Evolutionary conservation across 2,113 vertebrate genomes (phyloP).

Genomic region (Silurus glanis): DNA sequence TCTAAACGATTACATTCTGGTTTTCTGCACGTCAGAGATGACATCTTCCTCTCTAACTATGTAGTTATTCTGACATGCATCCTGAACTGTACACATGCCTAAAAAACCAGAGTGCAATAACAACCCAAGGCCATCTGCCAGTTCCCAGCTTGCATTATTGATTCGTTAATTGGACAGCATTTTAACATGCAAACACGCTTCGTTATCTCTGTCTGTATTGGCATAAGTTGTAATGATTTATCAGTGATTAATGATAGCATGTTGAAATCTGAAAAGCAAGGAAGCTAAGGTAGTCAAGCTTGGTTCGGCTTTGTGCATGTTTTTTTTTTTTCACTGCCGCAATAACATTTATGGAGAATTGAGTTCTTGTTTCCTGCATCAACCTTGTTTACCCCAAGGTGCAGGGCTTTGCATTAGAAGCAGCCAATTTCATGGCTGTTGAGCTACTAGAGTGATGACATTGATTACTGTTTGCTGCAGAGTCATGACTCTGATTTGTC

Average conservation of each 20-base stretch:
- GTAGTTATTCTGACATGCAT: not conserved
- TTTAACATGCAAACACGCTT: constrained; percentile 9
- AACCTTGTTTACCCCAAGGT: constrained; percentile 28
- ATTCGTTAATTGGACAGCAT: not conserved
- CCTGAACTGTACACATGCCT: not conserved
- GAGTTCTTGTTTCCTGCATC: constrained; percentile 12
- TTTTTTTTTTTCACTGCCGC: too few relatives aligned
- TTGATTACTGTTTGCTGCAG: constrained; percentile 58
- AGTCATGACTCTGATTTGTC: constrained; percentile 35
- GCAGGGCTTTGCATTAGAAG: constrained; percentile 33
- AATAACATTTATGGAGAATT: constrained; percentile 11
- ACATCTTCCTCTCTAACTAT: not conserved
- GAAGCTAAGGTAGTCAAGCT: not conserved
- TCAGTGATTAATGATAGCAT: not conserved
- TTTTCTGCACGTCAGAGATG: not conserved
- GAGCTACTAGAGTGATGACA: constrained; percentile 47
- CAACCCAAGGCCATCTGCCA: not conserved
- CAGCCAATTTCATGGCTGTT: constrained; percentile 60
- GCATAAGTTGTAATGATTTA: constrained; percentile 14
- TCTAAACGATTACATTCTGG: not conserved
- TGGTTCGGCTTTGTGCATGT: not conserved
- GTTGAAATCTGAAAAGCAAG: not conserved
- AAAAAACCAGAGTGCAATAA: not conserved
- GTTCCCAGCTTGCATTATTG: not conserved
- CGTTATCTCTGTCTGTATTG: constrained; percentile 9